Conservation (phyloP, 2,797 vertebrate genomes). For the Fratercula arctica region DNA sequence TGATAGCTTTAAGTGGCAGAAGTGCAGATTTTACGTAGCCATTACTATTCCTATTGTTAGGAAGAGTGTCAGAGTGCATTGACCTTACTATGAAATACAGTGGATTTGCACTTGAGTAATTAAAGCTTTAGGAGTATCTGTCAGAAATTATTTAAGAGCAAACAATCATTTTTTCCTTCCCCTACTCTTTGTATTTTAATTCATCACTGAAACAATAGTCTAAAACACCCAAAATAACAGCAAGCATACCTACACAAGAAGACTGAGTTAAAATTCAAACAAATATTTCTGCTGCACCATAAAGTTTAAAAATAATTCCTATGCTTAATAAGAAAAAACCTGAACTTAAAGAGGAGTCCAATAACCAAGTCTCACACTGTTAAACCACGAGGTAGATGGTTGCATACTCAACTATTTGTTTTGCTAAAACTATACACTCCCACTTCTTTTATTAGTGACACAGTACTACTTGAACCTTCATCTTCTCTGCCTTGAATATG, state of each 20-base stretch:
- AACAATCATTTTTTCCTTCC: not conserved
- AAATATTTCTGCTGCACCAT: not conserved
- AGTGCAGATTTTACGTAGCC: not conserved
- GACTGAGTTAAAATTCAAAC: not conserved
- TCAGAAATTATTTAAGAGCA: not conserved
- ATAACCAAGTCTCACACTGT: not conserved
- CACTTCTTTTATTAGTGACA: not conserved
- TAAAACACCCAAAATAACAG: not conserved
- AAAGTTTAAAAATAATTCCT: not conserved
- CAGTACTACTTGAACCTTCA: not conserved
- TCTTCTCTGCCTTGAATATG: not conserved
- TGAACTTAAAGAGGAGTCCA: not conserved
- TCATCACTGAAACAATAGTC: not conserved
- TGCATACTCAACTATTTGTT: not conserved
- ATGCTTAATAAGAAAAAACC: not conserved
- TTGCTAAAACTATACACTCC: not conserved
- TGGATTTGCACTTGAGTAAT: not conserved
- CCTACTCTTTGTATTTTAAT: not conserved
- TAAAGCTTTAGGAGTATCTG: not conserved
- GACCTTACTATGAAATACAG: not conserved
- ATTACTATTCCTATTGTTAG: not conserved
- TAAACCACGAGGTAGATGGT: accelerated
- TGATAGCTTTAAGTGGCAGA: not conserved
- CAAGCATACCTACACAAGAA: not conserved
- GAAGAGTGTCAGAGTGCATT: not conserved